Conservation (phyloP, 2,888 invertebrate species). For the Drosophila acutilabella region DNA sequence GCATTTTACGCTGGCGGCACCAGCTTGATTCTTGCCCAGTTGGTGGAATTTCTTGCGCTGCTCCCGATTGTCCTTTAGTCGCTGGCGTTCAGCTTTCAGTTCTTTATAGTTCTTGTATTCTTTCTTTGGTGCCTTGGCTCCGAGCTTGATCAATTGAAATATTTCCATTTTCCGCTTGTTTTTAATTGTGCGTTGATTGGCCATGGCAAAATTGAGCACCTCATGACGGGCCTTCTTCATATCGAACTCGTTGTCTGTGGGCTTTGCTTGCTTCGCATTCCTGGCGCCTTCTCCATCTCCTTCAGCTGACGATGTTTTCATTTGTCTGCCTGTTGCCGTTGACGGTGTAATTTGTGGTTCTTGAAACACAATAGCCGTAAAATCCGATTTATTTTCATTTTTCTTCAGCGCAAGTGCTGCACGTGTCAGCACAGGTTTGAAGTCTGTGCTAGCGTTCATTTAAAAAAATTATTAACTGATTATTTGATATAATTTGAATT, state of each 20-base stretch:
- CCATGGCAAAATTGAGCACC: slow-evolving; percentile 93
- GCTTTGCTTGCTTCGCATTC: background rate
- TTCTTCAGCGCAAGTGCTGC: slow-evolving; percentile 79
- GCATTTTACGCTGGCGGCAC: slow-evolving; percentile 87
- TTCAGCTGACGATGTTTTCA: slow-evolving; percentile 1
- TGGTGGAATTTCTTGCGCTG: slow-evolving; percentile 86
- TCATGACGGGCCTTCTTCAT: slow-evolving; percentile 92
- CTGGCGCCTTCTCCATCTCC: background rate
- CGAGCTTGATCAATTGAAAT: slow-evolving; percentile 90
- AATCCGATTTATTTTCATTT: slow-evolving; percentile 53
- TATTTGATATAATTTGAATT: slow-evolving; percentile 3
- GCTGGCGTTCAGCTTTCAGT: slow-evolving; percentile 87
- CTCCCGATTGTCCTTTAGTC: slow-evolving; percentile 86
- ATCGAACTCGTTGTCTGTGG: slow-evolving; percentile 86
- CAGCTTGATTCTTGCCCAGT: slow-evolving; percentile 87
- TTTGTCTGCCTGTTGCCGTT: background rate
- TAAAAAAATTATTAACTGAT: slow-evolving; percentile 4
- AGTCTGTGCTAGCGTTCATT: slow-evolving; percentile 66
- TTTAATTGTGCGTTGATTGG: slow-evolving; percentile 88
- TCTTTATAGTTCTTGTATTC: slow-evolving; percentile 90
- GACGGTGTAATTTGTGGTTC: slow-evolving; percentile 56
- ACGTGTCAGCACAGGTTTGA: slow-evolving; percentile 82
- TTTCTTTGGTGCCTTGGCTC: slow-evolving; percentile 92
- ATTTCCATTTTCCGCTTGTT: slow-evolving; percentile 92
- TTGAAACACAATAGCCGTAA: slow-evolving; percentile 80